Evolutionary conservation across 2,888 invertebrate species (phyloP).

Genomic region (Pristionchus maxplancki): DNA sequence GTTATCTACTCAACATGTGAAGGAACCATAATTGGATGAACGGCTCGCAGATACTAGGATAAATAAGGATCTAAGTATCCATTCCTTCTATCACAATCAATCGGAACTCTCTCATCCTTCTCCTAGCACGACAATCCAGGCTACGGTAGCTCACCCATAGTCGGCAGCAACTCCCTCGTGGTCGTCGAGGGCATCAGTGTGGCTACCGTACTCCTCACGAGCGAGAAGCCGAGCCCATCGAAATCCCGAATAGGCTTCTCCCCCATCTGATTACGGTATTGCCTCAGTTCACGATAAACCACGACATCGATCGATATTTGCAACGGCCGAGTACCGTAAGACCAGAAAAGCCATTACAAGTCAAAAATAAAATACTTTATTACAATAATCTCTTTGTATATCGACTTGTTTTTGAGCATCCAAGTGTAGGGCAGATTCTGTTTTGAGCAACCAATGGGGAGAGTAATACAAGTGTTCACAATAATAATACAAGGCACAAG

Average conservation of each 20-base stretch:
- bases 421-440: neutral
- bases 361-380: slow-evolving; percentile 11
- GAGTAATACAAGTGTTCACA: neutral
- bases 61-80: too few relatives aligned
- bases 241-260: neutral
- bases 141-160: neutral
- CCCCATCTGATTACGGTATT: neutral
- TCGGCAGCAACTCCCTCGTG: neutral
- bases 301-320: slow-evolving; percentile 15
- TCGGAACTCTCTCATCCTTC: too few relatives aligned
- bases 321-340: neutral
- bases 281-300: neutral
- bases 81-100: too few relatives aligned
- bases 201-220: slow-evolving; percentile 14
- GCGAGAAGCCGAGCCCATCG: neutral
- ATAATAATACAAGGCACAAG: neutral
- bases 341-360: neutral
- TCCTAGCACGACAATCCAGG: too few relatives aligned
- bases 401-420: neutral
- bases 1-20: too few relatives aligned
- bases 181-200: neutral
- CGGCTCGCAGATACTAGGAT: too few relatives aligned
- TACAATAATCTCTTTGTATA: neutral
- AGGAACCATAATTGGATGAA: too few relatives aligned
- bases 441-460: neutral